A percentile compares a stretch with the other conserved stretches of the same genome.
phyloP scores from a whole-genome alignment of 2,113 vertebrate species.

The Solea solea region DNA sequence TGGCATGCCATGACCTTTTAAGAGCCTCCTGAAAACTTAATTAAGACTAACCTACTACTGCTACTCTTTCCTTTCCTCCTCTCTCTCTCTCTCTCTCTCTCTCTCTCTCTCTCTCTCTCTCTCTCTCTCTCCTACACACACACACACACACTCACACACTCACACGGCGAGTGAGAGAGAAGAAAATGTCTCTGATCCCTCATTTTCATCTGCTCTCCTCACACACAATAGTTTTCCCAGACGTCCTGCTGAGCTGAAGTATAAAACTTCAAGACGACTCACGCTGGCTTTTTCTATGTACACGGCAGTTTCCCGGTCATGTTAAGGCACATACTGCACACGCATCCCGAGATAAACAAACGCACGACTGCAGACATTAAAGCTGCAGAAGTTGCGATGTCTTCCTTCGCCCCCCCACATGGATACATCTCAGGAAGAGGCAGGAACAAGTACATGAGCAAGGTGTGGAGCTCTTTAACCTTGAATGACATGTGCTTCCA shows the following conservation, averaged over 20 bases:
- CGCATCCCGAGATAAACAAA: slow-evolving; percentile 31
- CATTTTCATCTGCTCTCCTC: slow-evolving; percentile 22
- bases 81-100: background rate
- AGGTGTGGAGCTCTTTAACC: slow-evolving; percentile 39
- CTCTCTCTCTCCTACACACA: background rate
- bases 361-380: slow-evolving; percentile 51
- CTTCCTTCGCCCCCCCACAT: slow-evolving; percentile 44
- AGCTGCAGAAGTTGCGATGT: slow-evolving; percentile 61
- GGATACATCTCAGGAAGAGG: slow-evolving; percentile 51
- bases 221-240: slow-evolving; percentile 38
- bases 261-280: slow-evolving; percentile 43
- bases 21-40: slow-evolving; percentile 81
- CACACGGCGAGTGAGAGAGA: background rate
- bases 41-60: slow-evolving; percentile 65
- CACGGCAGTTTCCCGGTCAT: slow-evolving; percentile 14
- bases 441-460: slow-evolving; percentile 29
- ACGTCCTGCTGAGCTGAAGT: slow-evolving; percentile 21
- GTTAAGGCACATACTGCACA: slow-evolving; percentile 6
- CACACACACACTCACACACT: slow-evolving; percentile 9
- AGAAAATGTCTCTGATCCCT: slow-evolving; percentile 19
- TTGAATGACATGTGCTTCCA: slow-evolving; percentile 31
- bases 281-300: slow-evolving; percentile 22
- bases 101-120: background rate
- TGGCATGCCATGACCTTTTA: slow-evolving; percentile 78
- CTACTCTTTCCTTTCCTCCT: slow-evolving; percentile 45